Evolutionary conservation across 2,113 vertebrate genomes (phyloP).

Genomic region (Tautogolabrus adspersus): DNA sequence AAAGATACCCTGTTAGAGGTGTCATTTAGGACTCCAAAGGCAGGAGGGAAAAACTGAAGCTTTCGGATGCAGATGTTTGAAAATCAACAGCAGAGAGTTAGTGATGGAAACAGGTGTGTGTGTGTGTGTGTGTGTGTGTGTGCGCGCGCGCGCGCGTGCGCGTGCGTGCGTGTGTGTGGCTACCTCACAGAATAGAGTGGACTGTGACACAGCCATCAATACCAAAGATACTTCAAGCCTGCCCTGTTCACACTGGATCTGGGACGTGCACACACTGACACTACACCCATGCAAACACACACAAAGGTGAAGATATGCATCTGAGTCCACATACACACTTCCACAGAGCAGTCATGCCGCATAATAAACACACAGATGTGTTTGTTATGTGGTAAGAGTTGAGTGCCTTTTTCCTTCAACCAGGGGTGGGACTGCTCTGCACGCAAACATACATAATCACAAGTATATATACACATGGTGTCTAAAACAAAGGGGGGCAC

Average conservation of each 20-base stretch:
- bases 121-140: conserved; percentile 86
- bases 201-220: conserved; percentile 91
- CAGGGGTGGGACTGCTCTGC: conserved; percentile 83
- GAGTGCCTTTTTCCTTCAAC: conserved; percentile 89
- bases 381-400: conserved; percentile 82
- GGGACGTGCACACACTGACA: conserved; percentile 48
- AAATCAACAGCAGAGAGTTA: conserved; percentile 58
- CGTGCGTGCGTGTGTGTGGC: conserved; percentile 90
- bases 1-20: conserved; percentile 35
- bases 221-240: conserved; percentile 96
- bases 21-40: conserved; percentile 17
- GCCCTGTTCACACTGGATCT: conserved; percentile 67
- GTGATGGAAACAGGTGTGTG: conserved; percentile 73
- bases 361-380: conserved; percentile 73
- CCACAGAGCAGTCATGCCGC: conserved; percentile 77
- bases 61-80: conserved; percentile 56
- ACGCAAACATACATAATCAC: conserved; percentile 51
- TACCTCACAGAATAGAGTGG: conserved; percentile 94
- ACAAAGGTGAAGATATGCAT: conserved; percentile 38
- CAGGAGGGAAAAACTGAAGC: conserved; percentile 34
- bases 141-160: no score
- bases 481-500: conserved; percentile 36
- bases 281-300: conserved; percentile 35
- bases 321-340: conserved; percentile 34
- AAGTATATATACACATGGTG: conserved; percentile 15